Evolutionary conservation across 2,888 invertebrate species (phyloP).

Genomic region (Alcis repandata): DNA sequence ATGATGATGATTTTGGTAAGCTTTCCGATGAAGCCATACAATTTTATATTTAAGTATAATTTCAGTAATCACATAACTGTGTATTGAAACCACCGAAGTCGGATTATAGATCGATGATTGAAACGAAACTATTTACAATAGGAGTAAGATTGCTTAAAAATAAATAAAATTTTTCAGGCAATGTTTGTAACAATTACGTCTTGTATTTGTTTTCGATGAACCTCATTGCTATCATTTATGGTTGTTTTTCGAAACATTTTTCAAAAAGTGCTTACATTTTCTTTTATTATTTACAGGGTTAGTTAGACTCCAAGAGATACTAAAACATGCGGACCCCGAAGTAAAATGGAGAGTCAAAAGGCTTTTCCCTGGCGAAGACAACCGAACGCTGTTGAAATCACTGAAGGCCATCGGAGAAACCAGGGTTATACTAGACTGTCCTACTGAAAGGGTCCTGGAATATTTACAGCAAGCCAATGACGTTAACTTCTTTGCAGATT

Average conservation of each 20-base stretch:
- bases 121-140: no score
- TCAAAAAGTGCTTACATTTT: no score
- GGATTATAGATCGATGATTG: no score
- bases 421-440: slow-evolving; percentile 92
- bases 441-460: slow-evolving; percentile 88
- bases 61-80: not conserved
- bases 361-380: slow-evolving; percentile 84
- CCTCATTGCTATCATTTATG: no score
- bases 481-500: slow-evolving; percentile 94
- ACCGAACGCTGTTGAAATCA: slow-evolving; percentile 91
- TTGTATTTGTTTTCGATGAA: no score
- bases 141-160: no score
- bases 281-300: slow-evolving; percentile 79
- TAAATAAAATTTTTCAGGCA: no score
- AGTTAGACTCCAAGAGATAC: slow-evolving; percentile 92
- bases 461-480: slow-evolving; percentile 92
- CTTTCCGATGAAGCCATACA: not conserved
- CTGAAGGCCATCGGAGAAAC: slow-evolving; percentile 90
- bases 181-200: no score
- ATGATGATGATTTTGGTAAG: slow-evolving; percentile 91
- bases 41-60: no score
- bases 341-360: slow-evolving; percentile 90
- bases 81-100: not conserved
- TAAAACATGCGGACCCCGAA: slow-evolving; percentile 90
- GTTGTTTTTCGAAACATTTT: no score